These are phyloP conservation scores for Zosterops hypoxanthus DNA, from an alignment of 2,113 vertebrate species.

Conservation along the genomic window DNA sequence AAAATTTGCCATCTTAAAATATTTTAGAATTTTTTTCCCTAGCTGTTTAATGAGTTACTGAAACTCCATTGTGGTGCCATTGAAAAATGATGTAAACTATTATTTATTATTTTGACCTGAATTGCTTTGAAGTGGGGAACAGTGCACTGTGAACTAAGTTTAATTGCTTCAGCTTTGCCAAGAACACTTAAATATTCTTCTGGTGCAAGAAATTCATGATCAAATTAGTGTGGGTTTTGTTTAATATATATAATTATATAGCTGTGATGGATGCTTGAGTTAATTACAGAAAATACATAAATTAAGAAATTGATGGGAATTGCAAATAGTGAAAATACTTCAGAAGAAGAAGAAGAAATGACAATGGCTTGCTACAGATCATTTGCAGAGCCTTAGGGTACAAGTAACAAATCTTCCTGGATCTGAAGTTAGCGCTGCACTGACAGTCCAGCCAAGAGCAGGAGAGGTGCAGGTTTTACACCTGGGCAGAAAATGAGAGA, in stretches of 20 bases:
- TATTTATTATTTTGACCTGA: neutral
- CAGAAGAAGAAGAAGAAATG: neutral
- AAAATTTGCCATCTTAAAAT: neutral
- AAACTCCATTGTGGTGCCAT: neutral
- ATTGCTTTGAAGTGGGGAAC: neutral
- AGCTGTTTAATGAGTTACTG: neutral
- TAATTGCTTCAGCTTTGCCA: neutral
- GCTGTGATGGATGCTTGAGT: neutral
- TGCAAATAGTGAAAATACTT: slow-evolving; percentile 37
- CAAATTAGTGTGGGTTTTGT: neutral
- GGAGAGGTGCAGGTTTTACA: neutral
- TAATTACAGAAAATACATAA: slow-evolving; percentile 53
- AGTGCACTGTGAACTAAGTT: neutral
- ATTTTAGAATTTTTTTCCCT: neutral
- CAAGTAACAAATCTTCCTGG: neutral
- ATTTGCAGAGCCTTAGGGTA: slow-evolving; percentile 18
- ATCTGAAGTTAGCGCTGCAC: neutral
- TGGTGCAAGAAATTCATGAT: neutral
- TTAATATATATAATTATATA: slow-evolving; percentile 36
- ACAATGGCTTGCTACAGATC: neutral
- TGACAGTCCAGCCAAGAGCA: neutral
- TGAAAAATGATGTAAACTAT: neutral
- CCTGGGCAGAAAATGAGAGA: neutral
- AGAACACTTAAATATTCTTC: neutral
- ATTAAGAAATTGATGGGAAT: slow-evolving; percentile 39